Base-by-base conservation (phyloP, 2,888 invertebrate species). In the Mactromeris polynyma region DNA sequence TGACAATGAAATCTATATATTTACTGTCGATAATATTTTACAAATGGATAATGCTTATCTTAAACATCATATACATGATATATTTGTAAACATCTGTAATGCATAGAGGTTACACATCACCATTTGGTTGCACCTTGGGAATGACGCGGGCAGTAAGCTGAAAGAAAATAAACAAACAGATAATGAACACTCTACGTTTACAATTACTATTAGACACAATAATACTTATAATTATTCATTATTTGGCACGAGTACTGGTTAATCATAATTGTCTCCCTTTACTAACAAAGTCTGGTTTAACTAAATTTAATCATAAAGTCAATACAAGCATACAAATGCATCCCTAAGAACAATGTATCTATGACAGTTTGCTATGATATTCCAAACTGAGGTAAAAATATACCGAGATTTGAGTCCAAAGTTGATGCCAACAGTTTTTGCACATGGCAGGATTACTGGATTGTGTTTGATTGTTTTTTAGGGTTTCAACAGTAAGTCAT, bases 71-170 rank as follows among this genome's bases (percentile, higher is more conserved):
- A 1, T 64, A 64, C 58, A 64, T 64, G 58, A 64, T 26, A 26
- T 11, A 26, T 64, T 64, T 9, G 31, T 73, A 33, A 36, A 33
- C 1, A 33, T 36, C 17, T 36, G 36, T 73, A 73, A 36, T 73
- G 33, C 33, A 33, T 69, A 33, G 31, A 73, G 31, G 36, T 83
- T 26, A 83, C 42, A 90, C 90, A 42, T 90, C 88, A 33, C 90
- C 90, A 83, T 89, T 89, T 2, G 87, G 86, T 36, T 90, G 90
- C 19, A 80, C 83, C 83, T 92, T 80, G 78, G 93, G 93, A 83
- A 93, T 85, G 11, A 95, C 94, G 78, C 94, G 87, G 54, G 94
- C 94, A 51, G 93, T 93, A 26, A 94, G 86, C 94, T 94, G 93
- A 77, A 92, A 92, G n/a, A 14, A 82, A n/a, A n/a, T 17, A 77